Conservation (phyloP, 2,888 invertebrate species). For the Diarsia brunnea region DNA sequence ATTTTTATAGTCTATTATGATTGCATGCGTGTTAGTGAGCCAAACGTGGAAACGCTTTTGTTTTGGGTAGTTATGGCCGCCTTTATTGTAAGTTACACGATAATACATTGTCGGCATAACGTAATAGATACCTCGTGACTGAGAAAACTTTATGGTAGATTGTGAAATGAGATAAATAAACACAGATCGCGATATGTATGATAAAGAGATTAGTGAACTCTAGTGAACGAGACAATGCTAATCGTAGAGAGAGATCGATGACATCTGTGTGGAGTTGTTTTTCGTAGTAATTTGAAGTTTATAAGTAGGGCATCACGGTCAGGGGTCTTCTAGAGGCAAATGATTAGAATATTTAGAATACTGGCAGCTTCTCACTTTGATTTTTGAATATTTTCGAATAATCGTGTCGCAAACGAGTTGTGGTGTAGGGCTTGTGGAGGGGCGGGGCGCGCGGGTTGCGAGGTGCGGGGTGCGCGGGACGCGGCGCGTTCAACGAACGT, state of each 20-base stretch:
- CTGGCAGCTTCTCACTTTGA: not conserved
- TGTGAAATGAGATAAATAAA: constrained; percentile 41
- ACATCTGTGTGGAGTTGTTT: constrained; percentile 17
- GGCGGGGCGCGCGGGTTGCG: constrained; percentile 54
- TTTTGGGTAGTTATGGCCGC: constrained; percentile 56
- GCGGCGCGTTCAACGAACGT: constrained; percentile 89
- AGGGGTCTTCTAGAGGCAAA: constrained; percentile 1
- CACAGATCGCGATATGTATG: constrained; percentile 24
- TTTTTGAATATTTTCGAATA: constrained; percentile 75
- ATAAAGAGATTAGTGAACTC: constrained; percentile 45
- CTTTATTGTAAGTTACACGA: constrained; percentile 55
- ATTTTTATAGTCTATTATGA: constrained; percentile 66
- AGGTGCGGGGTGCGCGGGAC: constrained; percentile 65
- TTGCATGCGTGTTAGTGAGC: constrained; percentile 60
- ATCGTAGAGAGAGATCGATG: constrained; percentile 43
- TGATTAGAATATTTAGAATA: constrained; percentile 21
- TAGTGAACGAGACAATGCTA: constrained; percentile 40
- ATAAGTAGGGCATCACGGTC: not conserved
- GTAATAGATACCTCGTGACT: constrained; percentile 60
- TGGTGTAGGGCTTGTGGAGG: constrained; percentile 69
- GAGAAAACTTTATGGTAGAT: constrained; percentile 44
- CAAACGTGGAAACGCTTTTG: constrained; percentile 62
- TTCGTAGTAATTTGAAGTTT: constrained; percentile 13
- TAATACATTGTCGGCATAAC: constrained; percentile 55
- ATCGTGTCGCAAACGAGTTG: constrained; percentile 85